phyloP scores from a whole-genome alignment of 2,797 vertebrate genomes.

The Amblyraja radiata region DNA sequence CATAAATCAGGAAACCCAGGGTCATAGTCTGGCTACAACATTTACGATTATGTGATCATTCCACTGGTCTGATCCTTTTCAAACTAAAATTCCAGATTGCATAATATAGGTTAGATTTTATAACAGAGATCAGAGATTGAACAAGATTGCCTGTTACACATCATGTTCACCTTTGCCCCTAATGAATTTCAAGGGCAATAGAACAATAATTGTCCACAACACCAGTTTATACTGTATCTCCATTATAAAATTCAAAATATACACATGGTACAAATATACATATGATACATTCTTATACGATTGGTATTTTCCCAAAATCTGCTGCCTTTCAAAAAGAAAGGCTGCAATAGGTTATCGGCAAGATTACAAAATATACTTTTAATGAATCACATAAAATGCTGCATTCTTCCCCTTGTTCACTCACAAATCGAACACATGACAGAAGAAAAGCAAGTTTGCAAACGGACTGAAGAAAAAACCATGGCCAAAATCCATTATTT shows the following conservation, averaged over 20 bases:
- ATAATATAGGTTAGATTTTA: not conserved
- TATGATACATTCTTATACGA: not conserved
- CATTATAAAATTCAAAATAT: not conserved
- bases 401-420: slow-evolving; percentile 57
- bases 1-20: not conserved
- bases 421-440: slow-evolving; percentile 65
- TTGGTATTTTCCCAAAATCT: not conserved
- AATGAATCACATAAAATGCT: slow-evolving; percentile 55
- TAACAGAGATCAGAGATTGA: not conserved
- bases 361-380: slow-evolving; percentile 50
- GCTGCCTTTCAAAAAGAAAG: not conserved
- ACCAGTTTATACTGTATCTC: not conserved
- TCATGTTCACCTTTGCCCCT: not conserved
- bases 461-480: slow-evolving; percentile 38
- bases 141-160: not conserved
- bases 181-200: not conserved
- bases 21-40: not conserved
- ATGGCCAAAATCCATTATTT: slow-evolving; percentile 53
- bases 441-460: slow-evolving; percentile 55
- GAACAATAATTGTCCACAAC: not conserved
- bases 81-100: not conserved
- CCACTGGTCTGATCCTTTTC: not conserved
- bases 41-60: slow-evolving; percentile 1
- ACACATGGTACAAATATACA: not conserved
- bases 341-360: slow-evolving; percentile 43